phyloP scores from a whole-genome alignment of 2,888 invertebrate species.

The Muscina levida region DNA sequence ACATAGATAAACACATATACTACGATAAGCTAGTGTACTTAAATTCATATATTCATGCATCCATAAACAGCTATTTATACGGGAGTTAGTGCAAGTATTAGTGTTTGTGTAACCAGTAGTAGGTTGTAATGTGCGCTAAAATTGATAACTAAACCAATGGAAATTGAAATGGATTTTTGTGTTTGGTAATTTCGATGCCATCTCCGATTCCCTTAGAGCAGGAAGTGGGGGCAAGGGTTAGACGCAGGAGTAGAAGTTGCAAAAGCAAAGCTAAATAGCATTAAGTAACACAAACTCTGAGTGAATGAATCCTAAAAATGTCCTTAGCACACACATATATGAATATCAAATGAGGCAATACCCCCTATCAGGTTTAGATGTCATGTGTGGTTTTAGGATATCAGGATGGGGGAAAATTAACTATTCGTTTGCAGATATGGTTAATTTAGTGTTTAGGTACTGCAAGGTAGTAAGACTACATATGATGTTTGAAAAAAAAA shows the following conservation, averaged over 20 bases:
- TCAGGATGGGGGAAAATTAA: too few relatives aligned
- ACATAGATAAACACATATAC: background rate
- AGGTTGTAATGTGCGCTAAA: background rate
- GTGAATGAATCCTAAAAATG: background rate
- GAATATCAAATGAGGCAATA: constrained; percentile 10
- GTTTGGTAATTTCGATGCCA: too few relatives aligned
- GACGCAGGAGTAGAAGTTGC: background rate
- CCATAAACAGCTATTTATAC: too few relatives aligned
- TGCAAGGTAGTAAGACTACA: too few relatives aligned
- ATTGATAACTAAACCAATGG: constrained; percentile 15
- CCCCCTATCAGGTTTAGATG: background rate
- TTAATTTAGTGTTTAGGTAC: too few relatives aligned
- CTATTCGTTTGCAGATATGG: too few relatives aligned
- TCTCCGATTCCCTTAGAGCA: too few relatives aligned
- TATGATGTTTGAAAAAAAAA: too few relatives aligned
- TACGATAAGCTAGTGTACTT: background rate
- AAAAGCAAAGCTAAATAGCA: background rate
- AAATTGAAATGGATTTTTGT: constrained; percentile 4
- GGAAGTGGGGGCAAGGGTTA: too few relatives aligned
- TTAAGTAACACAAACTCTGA: too few relatives aligned
- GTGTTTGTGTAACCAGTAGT: too few relatives aligned
- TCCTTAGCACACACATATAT: background rate
- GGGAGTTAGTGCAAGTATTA: too few relatives aligned
- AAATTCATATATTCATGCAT: constrained; percentile 12
- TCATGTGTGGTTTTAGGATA: background rate